Conservation (phyloP, 2,797 vertebrate species). For the Mormyrops attenuatus region DNA sequence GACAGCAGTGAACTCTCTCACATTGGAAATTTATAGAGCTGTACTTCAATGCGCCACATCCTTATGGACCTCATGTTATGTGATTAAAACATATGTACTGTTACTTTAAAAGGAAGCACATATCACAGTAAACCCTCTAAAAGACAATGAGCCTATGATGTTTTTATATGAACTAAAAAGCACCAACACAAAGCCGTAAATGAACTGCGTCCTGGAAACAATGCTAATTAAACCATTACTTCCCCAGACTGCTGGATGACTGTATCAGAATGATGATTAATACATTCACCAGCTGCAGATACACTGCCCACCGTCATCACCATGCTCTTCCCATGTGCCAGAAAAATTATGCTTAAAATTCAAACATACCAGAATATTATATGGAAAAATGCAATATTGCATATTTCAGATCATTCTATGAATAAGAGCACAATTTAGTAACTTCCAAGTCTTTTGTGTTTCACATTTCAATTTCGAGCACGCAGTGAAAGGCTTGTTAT, state of each 20-base stretch:
- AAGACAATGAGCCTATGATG: background rate
- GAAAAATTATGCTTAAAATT: constrained; percentile 9
- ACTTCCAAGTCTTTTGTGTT: background rate
- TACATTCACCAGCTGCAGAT: background rate
- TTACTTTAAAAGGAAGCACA: background rate
- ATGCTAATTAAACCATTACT: constrained; percentile 28
- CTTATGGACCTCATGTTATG: background rate
- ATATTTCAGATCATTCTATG: background rate
- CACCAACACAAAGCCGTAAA: background rate
- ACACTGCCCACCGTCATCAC: constrained; percentile 1
- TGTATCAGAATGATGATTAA: constrained; percentile 19
- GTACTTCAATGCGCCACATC: background rate
- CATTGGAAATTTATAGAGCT: background rate
- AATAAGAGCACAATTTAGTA: constrained; percentile 3
- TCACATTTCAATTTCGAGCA: background rate
- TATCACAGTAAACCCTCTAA: background rate
- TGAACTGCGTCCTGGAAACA: background rate
- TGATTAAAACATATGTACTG: background rate
- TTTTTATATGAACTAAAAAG: background rate
- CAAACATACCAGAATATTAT: background rate
- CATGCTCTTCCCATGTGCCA: background rate
- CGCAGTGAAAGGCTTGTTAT: background rate
- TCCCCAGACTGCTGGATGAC: constrained; percentile 11
- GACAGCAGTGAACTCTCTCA: background rate
- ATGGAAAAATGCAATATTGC: background rate